phyloP scores from a whole-genome alignment of 2,113 vertebrate genomes.

The Condylura cristata region DNA sequence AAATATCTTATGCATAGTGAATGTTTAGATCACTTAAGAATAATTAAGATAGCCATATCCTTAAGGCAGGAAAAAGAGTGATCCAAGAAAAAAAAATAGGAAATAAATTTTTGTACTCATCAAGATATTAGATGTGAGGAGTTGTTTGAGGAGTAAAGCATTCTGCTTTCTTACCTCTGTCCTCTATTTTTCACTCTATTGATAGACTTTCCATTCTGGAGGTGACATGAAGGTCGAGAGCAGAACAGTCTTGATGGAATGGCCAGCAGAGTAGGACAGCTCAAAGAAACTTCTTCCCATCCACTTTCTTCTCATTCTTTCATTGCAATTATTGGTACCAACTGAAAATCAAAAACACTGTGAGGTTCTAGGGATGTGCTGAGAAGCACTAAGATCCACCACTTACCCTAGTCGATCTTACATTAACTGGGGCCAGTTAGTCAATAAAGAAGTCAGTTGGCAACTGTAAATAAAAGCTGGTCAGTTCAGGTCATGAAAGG shows the following conservation, averaged over 20 bases:
- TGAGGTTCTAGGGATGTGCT: background rate
- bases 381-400: background rate
- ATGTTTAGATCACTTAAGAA: background rate
- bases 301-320: background rate
- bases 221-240: background rate
- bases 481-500: background rate
- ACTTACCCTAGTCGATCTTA: background rate
- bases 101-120: background rate
- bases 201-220: background rate
- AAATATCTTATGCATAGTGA: background rate
- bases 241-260: background rate
- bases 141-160: background rate
- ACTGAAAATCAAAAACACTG: background rate
- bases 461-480: background rate
- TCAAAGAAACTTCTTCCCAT: background rate
- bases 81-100: background rate
- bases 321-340: background rate
- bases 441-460: background rate
- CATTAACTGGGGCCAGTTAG: background rate
- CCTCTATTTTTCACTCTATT: background rate
- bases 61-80: background rate
- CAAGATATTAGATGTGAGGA: background rate
- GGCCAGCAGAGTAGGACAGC: accelerated
- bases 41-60: background rate
- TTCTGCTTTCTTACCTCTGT: background rate